Base-by-base conservation (phyloP, 2,113 vertebrate genomes). In the Burhinus oedicnemus region DNA sequence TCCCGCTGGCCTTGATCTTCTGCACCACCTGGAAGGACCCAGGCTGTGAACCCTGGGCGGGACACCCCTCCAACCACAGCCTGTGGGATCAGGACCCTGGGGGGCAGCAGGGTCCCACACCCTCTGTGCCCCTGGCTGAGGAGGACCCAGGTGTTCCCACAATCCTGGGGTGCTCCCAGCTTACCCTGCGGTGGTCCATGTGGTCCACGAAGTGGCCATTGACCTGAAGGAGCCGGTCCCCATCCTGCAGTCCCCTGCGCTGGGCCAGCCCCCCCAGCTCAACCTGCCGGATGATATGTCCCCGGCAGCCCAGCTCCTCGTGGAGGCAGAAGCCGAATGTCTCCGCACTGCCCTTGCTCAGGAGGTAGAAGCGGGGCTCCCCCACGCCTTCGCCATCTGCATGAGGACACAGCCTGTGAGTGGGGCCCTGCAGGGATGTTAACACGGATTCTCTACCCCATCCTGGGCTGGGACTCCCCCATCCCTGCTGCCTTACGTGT, bases 221-320 rank as follows among this genome's bases (percentile, higher is more conserved):
- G 96, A 99, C 98, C 38, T 99, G 99, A 38, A 99, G 98, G 44
- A 99, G 98, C 29, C 98, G 96, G 96, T 99, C 99, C 47, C 99
- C 98, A 5, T 98, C 98, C 80, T 62, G 97, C 69, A 99, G 98
- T 38, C 99, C 99, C 42, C 98, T 97, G 55, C 87, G 93, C 91
- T 98, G 98, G 20, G 98, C 99, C 57, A 98, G 93, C 19, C 98
- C 98, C 6, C 98, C 98, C 3, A 94, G 86, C 14, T 96, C 96
- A 0, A 99, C 93, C 44, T 98, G 97, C 79, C 98, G 96, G 72
- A 99, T 97, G 54, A 99, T 27, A 19, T 99, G 99, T 65, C 99
- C 98, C 8, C 8, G 65, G 69, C 66, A 75, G 26, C 94, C 98
- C 34, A 16, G 95, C 94, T 98, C 98, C 91, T 98, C 44, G 1